phyloP scores from a whole-genome alignment of 2,888 invertebrate genomes.

The Agonopterix arenella region DNA sequence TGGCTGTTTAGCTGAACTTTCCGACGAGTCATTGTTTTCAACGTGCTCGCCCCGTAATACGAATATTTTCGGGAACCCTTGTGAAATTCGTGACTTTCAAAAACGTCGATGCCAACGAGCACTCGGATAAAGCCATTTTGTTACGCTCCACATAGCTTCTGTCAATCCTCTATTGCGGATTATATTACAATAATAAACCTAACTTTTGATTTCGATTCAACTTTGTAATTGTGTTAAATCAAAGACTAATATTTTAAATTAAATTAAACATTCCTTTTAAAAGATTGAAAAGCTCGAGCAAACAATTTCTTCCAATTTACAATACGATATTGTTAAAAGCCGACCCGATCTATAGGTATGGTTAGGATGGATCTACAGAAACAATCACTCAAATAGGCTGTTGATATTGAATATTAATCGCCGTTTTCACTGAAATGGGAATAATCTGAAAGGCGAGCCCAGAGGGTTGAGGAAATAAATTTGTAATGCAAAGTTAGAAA shows the following conservation, averaged over 20 bases:
- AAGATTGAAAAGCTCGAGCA: slow-evolving; percentile 41
- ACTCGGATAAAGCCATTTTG: background rate
- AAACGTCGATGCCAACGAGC: slow-evolving; percentile 24
- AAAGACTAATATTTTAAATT: slow-evolving; percentile 35
- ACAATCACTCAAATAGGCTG: slow-evolving; percentile 73
- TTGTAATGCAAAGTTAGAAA: slow-evolving; percentile 75
- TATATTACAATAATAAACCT: background rate
- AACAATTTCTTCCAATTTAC: slow-evolving; percentile 53
- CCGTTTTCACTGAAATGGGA: slow-evolving; percentile 66
- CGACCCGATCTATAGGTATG: slow-evolving; percentile 40
- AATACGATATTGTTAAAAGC: slow-evolving; percentile 48
- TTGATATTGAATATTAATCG: slow-evolving; percentile 75
- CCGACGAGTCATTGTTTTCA: slow-evolving; percentile 71
- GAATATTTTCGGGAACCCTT: slow-evolving; percentile 58
- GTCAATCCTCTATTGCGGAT: background rate
- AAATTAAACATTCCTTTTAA: slow-evolving; percentile 47
- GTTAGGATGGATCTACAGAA: slow-evolving; percentile 37
- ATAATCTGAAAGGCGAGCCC: slow-evolving; percentile 62
- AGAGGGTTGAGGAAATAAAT: slow-evolving; percentile 62
- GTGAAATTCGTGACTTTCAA: slow-evolving; percentile 60
- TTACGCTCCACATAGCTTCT: background rate
- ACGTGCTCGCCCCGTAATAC: slow-evolving; percentile 54
- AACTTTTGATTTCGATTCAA: slow-evolving; percentile 8
- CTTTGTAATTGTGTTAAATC: slow-evolving; percentile 18
- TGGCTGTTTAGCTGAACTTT: slow-evolving; percentile 65